These are phyloP conservation scores for Brachyalestes nurse DNA, from an alignment of 2,797 vertebrate species.

Conservation along the genomic window DNA sequence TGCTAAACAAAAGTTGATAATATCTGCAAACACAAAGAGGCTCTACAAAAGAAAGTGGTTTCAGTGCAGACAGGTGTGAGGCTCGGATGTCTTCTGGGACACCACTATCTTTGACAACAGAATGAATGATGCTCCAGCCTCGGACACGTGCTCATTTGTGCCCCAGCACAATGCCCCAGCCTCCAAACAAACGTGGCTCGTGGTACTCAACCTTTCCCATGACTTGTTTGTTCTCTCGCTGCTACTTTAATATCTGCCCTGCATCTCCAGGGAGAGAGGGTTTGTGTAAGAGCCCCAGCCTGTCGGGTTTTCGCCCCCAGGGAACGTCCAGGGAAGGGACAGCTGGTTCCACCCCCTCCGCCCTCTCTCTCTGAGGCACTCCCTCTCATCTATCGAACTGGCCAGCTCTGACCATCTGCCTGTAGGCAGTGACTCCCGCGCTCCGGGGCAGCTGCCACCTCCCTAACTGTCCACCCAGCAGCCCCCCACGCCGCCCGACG, in stretches of 20 bases:
- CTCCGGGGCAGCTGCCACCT: slow-evolving; percentile 60
- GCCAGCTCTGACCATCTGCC: slow-evolving; percentile 79
- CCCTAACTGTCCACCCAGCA: slow-evolving; percentile 4
- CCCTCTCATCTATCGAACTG: slow-evolving; percentile 57
- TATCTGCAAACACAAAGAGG: slow-evolving; percentile 24
- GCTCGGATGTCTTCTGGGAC: slow-evolving; percentile 9
- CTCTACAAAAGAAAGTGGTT: slow-evolving; percentile 26
- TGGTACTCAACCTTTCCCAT: slow-evolving; percentile 56
- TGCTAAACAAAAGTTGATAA: slow-evolving; percentile 9
- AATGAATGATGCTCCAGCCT: slow-evolving; percentile 11
- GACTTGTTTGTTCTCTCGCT: slow-evolving; percentile 59
- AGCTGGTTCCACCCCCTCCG: slow-evolving; percentile 68
- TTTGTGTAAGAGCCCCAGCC: slow-evolving; percentile 50
- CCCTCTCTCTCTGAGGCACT: slow-evolving; percentile 18
- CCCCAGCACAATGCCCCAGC: slow-evolving; percentile 48
- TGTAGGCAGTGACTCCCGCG: slow-evolving; percentile 47
- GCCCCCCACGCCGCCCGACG: slow-evolving; percentile 13
- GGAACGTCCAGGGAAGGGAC: slow-evolving; percentile 61
- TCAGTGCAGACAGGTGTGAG: slow-evolving; percentile 40
- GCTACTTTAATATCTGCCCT: slow-evolving; percentile 41
- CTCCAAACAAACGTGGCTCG: slow-evolving; percentile 41
- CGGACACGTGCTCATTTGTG: slow-evolving; percentile 39
- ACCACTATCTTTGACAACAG: slow-evolving; percentile 25
- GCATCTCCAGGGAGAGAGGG: slow-evolving; percentile 51
- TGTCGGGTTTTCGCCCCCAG: slow-evolving; percentile 52